A percentile compares a stretch with the other conserved stretches of the same genome.
Evolutionary conservation across 2,797 vertebrate genomes (phyloP).

Genomic region (Hapalemur alaotrensis): DNA sequence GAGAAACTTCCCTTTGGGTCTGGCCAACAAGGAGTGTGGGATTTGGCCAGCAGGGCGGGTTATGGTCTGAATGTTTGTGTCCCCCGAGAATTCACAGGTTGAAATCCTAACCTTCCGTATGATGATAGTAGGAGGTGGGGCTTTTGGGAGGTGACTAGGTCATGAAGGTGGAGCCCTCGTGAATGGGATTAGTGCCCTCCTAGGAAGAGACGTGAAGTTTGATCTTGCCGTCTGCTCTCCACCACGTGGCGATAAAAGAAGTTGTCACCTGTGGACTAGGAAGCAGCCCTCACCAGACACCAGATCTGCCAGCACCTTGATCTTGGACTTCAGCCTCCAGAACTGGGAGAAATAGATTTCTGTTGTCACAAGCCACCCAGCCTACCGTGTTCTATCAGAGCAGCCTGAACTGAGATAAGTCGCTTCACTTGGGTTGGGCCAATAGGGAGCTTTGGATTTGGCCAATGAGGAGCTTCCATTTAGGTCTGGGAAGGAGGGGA

Average conservation of each 20-base stretch:
- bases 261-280: neutral
- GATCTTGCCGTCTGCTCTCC: neutral
- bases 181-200: neutral
- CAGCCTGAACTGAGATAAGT: neutral
- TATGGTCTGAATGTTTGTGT: neutral
- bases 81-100: neutral
- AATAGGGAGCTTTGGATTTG: neutral
- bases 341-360: neutral
- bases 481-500: neutral
- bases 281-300: neutral
- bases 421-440: neutral
- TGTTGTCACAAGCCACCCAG: neutral
- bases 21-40: neutral
- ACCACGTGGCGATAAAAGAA: neutral
- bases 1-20: neutral
- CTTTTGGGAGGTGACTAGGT: neutral
- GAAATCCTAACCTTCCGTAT: neutral
- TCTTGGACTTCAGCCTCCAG: neutral
- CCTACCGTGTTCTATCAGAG: neutral
- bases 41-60: neutral
- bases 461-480: neutral
- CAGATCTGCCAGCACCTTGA: neutral
- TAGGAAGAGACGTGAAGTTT: neutral
- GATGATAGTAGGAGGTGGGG: neutral
- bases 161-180: neutral